phyloP scores from a whole-genome alignment of 1,140 invertebrate species.

The Pentalonia nigronervosa region DNA sequence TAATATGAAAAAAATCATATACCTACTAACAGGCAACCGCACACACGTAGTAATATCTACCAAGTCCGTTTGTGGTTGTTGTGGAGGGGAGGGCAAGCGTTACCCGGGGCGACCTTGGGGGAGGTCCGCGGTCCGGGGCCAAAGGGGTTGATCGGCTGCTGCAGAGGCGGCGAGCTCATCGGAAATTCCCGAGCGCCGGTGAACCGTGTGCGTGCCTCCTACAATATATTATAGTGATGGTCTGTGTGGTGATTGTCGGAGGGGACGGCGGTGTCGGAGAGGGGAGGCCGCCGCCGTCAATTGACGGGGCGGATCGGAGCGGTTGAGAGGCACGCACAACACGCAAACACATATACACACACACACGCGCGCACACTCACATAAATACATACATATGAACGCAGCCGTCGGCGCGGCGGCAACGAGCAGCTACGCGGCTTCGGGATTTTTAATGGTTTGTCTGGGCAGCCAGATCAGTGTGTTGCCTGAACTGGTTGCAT shows the following conservation, averaged over 20 bases:
- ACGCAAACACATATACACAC: not conserved
- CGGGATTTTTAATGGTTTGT: conserved; percentile 48
- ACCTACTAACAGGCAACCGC: not conserved
- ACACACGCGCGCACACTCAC: not conserved
- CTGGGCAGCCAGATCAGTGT: conserved; percentile 45
- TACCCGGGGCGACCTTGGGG: not conserved
- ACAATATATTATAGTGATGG: not conserved
- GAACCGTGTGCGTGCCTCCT: conserved; percentile 46
- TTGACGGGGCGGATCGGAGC: not conserved
- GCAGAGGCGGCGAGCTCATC: not conserved
- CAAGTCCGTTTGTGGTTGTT: not conserved
- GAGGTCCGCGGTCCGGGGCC: not conserved
- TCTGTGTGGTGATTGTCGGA: too few species aligned
- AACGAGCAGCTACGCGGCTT: conserved; percentile 33
- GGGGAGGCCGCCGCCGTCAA: not conserved
- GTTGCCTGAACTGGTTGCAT: conserved; percentile 46
- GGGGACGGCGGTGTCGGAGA: not conserved
- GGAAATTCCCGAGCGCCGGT: conserved; percentile 41
- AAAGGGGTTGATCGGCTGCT: conserved; percentile 22
- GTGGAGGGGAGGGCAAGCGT: not conserved
- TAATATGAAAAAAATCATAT: not conserved
- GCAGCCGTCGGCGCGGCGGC: conserved; percentile 1
- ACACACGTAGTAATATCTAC: not conserved
- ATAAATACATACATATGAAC: not conserved
- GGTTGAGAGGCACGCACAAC: conserved; percentile 25